These are phyloP conservation scores for Callipepla californica DNA, from an alignment of 2,113 vertebrate species.

Conservation along the genomic window DNA sequence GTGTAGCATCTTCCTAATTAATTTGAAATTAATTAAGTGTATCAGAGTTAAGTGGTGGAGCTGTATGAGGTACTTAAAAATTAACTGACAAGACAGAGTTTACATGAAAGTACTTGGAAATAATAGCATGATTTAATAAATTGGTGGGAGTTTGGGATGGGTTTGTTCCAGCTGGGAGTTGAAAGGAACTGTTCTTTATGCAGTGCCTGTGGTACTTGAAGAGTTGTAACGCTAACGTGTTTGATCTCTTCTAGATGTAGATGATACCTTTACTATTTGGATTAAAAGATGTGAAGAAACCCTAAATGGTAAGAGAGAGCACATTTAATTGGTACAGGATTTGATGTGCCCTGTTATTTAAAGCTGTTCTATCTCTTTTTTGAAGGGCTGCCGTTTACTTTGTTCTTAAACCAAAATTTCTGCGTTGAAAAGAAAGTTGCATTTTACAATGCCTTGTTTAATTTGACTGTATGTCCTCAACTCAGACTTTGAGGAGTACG, in stretches of 20 bases:
- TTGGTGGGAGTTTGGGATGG: neutral
- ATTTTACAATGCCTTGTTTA: neutral
- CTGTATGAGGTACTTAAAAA: neutral
- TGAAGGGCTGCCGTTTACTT: neutral
- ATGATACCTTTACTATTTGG: constrained; percentile 86
- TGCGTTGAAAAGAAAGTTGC: neutral
- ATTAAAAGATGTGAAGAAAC: constrained; percentile 90
- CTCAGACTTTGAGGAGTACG: neutral
- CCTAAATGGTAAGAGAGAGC: constrained; percentile 82
- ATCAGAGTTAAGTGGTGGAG: neutral
- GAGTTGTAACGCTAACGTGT: neutral
- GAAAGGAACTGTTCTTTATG: neutral
- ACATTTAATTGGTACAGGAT: neutral
- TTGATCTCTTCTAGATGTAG: constrained; percentile 78
- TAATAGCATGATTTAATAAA: neutral
- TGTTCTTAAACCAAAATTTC: neutral
- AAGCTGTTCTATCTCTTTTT: neutral
- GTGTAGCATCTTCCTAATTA: neutral
- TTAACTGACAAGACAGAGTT: neutral
- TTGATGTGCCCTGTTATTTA: neutral
- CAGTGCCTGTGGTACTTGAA: neutral
- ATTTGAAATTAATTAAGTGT: neutral
- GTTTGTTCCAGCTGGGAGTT: neutral
- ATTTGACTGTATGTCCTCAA: neutral
- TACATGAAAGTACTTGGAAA: neutral